phyloP scores from a whole-genome alignment of 2,888 invertebrate genomes.

The Perdita meconis region DNA sequence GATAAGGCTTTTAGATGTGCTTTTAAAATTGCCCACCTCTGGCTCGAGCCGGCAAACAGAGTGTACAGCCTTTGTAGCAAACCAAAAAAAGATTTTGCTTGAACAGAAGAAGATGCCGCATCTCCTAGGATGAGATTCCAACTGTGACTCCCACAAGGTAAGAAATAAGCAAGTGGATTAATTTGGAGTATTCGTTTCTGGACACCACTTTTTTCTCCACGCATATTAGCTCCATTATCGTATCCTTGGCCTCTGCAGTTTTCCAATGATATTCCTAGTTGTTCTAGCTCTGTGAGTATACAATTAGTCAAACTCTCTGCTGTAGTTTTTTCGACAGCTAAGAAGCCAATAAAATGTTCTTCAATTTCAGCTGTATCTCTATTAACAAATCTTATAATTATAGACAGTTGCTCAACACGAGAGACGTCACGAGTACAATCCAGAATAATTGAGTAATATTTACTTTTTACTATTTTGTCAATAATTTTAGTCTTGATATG shows the following conservation, averaged over 20 bases:
- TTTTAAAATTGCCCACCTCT: not conserved
- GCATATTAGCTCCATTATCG: slow-evolving; percentile 49
- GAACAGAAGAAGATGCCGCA: not conserved
- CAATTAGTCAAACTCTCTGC: slow-evolving; percentile 29
- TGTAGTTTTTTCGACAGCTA: slow-evolving; percentile 34
- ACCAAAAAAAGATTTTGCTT: not conserved
- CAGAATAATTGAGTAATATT: slow-evolving; percentile 71
- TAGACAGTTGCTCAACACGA: slow-evolving; percentile 69
- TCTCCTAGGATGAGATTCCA: slow-evolving; percentile 46
- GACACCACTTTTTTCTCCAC: slow-evolving; percentile 38
- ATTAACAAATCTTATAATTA: slow-evolving; percentile 57
- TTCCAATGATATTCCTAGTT: slow-evolving; percentile 13
- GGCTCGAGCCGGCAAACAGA: not conserved
- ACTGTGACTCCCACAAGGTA: slow-evolving; percentile 6
- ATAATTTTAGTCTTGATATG: slow-evolving; percentile 46
- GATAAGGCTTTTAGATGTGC: not conserved
- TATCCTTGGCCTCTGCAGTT: slow-evolving; percentile 45
- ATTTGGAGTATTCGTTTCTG: slow-evolving; percentile 46
- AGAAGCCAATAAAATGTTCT: slow-evolving; percentile 55
- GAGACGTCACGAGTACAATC: slow-evolving; percentile 71
- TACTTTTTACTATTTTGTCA: slow-evolving; percentile 35
- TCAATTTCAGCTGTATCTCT: slow-evolving; percentile 30
- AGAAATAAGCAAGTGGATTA: slow-evolving; percentile 10
- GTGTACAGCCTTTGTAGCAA: not conserved
- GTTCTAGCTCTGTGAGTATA: not conserved